Conservation (phyloP, 2,113 vertebrate genomes). For the Indri indri region DNA sequence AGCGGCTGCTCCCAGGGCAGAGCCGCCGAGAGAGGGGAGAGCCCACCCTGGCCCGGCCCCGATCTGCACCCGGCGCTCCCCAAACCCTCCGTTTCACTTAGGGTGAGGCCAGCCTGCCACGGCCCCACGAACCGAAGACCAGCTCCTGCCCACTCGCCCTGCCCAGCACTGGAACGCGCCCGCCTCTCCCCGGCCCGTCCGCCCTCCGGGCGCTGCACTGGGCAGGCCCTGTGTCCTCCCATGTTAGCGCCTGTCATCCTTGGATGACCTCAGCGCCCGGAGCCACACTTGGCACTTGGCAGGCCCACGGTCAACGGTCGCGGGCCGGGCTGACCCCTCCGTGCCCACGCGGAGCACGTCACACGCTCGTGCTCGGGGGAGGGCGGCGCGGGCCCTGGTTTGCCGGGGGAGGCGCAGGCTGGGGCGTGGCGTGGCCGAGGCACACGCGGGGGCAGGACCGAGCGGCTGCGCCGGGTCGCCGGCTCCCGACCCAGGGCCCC, state of each 20-base stretch:
- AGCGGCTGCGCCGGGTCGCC: rapidly evolving
- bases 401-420: background rate
- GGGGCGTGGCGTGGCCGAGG: background rate
- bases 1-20: background rate
- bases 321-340: too few species aligned
- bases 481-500: background rate
- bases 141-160: too few species aligned
- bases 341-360: background rate
- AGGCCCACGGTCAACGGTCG: too few species aligned
- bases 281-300: too few species aligned
- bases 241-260: background rate
- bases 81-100: too few species aligned
- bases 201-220: background rate
- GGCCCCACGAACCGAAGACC: too few species aligned
- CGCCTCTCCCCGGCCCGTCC: background rate
- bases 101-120: too few species aligned
- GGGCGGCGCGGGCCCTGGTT: background rate
- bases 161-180: background rate
- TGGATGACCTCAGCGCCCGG: background rate
- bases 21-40: background rate
- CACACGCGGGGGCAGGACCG: rapidly evolving
- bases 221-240: background rate
- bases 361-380: too few species aligned
- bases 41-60: background rate
- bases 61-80: background rate